These are phyloP conservation scores for Drosophila nigricruria DNA, from an alignment of 2,888 invertebrate genomes.

Conservation along the genomic window DNA sequence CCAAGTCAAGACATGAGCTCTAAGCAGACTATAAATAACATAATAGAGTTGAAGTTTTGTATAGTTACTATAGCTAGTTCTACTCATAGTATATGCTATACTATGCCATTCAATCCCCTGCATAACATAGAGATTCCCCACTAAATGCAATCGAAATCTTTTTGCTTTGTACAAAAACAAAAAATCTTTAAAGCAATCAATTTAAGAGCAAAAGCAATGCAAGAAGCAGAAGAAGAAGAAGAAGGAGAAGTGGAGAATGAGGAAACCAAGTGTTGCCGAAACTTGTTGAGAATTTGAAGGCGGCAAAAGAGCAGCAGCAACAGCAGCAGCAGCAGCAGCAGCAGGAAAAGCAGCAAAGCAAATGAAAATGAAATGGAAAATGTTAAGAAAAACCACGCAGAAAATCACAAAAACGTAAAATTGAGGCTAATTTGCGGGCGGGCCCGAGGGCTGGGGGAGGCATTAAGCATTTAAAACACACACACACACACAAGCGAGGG, in stretches of 20 bases:
- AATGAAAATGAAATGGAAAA: constrained; percentile 15
- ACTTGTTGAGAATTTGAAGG: constrained; percentile 37
- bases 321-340: neutral
- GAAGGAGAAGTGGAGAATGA: neutral
- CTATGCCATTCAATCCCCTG: no score
- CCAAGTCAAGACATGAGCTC: no score
- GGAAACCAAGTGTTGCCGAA: constrained; percentile 9
- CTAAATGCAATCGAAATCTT: neutral
- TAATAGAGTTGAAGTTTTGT: no score
- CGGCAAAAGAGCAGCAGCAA: constrained; percentile 12
- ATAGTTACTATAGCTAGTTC: no score
- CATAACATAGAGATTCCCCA: neutral
- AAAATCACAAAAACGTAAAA: constrained; percentile 37
- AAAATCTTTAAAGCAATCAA: constrained; percentile 27
- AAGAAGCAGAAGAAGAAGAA: neutral
- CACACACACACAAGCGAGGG: constrained; percentile 13
- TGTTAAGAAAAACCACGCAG: constrained; percentile 22
- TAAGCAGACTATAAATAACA: no score
- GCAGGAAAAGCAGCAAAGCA: constrained; percentile 12
- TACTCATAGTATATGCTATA: no score
- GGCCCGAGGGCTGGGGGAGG: neutral
- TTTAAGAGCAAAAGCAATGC: neutral
- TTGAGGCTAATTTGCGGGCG: constrained; percentile 47
- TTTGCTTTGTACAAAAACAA: neutral
- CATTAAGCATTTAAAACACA: constrained; percentile 37